Evolutionary conservation across 2,113 vertebrate species (phyloP).

Genomic region (Okapia johnstoni): DNA sequence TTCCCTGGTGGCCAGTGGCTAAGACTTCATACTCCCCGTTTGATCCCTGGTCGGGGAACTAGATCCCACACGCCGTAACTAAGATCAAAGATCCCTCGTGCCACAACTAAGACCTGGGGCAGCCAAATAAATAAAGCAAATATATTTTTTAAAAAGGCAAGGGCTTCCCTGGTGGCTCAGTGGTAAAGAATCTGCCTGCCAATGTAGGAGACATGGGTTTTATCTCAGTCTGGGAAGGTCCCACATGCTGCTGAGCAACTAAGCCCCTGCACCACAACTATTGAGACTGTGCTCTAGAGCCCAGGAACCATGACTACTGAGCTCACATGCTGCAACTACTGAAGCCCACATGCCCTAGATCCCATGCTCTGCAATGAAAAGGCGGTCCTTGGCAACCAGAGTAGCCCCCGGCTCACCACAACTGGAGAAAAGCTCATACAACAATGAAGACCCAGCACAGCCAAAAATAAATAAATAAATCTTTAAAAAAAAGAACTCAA

Average conservation of each 20-base stretch:
- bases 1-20: not conserved
- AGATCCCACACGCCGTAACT: not conserved
- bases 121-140: not conserved
- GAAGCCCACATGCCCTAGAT: not conserved
- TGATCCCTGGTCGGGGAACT: not conserved
- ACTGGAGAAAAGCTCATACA: not conserved
- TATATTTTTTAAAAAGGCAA: not conserved
- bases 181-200: not conserved
- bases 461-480: not conserved
- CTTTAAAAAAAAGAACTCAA: not conserved
- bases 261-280: not conserved
- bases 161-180: not conserved
- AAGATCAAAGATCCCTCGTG: not conserved
- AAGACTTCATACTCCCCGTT: not conserved
- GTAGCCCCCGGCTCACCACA: not conserved
- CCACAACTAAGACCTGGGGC: not conserved
- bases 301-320: not conserved
- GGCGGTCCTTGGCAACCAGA: not conserved
- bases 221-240: not conserved
- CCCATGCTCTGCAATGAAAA: not conserved
- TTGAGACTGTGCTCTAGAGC: not conserved
- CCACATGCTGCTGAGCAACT: not conserved
- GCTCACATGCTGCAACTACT: not conserved
- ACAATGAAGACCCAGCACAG: not conserved
- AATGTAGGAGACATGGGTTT: not conserved